Conservation (phyloP, 2,797 vertebrate species). For the Mus caroli region DNA sequence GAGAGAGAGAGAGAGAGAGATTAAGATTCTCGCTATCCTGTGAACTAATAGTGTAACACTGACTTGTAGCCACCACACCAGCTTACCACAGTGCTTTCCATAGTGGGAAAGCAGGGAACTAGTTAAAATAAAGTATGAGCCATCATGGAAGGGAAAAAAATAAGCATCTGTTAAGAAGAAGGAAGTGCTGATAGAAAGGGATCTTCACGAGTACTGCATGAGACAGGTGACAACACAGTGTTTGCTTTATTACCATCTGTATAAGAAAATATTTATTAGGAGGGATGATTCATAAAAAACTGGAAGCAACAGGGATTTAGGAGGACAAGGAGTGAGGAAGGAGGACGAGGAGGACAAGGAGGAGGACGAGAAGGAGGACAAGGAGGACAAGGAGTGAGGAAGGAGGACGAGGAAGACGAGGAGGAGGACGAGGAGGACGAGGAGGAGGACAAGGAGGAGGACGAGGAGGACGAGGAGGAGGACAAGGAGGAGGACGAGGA, state of each 20-base stretch:
- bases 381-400: too few species aligned
- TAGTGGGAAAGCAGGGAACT: not conserved
- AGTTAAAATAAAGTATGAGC: not conserved
- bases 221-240: not conserved
- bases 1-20: too few species aligned
- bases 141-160: not conserved
- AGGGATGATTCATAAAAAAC: not conserved
- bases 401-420: too few species aligned
- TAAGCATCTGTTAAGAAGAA: not conserved
- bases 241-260: not conserved
- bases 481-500: too few species aligned
- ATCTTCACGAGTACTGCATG: not conserved
- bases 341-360: too few species aligned
- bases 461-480: too few species aligned
- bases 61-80: not conserved
- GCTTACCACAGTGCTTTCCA: not conserved
- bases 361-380: too few species aligned
- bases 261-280: not conserved
- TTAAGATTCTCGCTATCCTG: not conserved
- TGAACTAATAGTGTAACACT: not conserved
- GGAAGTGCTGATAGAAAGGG: not conserved
- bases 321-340: accelerated
- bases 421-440: too few species aligned
- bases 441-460: too few species aligned
- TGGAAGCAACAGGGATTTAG: not conserved